Conservation (phyloP, 2,797 vertebrate genomes). For the Schizopygopsis pylzovi region DNA sequence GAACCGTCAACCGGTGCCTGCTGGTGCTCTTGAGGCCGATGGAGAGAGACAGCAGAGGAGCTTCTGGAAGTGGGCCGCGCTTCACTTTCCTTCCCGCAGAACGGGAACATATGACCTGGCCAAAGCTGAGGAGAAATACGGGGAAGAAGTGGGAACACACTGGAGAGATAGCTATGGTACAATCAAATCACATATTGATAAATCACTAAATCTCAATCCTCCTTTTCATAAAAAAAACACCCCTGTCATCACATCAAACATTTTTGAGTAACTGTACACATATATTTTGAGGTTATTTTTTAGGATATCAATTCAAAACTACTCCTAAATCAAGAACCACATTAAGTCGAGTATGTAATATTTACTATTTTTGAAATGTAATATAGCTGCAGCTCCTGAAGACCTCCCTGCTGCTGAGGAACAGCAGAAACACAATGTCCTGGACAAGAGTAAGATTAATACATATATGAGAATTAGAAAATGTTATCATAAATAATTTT, state of each 20-base stretch:
- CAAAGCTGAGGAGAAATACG: neutral
- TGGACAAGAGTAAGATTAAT: too few species aligned
- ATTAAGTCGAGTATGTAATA: neutral
- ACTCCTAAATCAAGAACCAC: neutral
- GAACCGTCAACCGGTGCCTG: neutral
- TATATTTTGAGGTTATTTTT: too few species aligned
- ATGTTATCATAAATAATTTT: neutral
- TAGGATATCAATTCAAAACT: neutral
- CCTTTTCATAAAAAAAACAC: too few species aligned
- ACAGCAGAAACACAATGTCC: too few species aligned
- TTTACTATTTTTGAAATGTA: neutral
- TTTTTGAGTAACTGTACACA: too few species aligned
- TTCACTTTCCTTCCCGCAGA: neutral
- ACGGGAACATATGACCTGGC: neutral
- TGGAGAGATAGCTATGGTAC: neutral
- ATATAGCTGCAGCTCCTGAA: too few species aligned
- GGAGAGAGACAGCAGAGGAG: neutral
- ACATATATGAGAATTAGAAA: neutral
- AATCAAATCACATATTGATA: too few species aligned
- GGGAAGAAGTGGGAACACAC: neutral
- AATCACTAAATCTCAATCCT: too few species aligned
- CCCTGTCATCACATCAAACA: too few species aligned
- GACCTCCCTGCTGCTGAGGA: too few species aligned
- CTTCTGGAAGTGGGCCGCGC: neutral
- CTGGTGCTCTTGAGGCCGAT: neutral